Percentiles rank a stretch among this genome's conserved stretches.
These are phyloP conservation scores for Fistularia commersonii DNA, from an alignment of 2,797 vertebrate genomes.

Conservation along the genomic window DNA sequence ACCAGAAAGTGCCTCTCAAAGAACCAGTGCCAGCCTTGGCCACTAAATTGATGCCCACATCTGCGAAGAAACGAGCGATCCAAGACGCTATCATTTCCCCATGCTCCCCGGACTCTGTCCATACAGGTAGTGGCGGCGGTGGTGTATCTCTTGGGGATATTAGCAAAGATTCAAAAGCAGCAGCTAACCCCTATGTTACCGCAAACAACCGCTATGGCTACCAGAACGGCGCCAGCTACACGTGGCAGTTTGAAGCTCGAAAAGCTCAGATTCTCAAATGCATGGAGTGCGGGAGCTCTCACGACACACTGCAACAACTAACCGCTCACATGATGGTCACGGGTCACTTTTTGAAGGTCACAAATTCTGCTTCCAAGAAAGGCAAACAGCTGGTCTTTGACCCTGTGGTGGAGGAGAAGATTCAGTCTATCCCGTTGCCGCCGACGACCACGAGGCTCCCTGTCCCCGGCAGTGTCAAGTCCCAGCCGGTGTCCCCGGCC, in stretches of 20 bases:
- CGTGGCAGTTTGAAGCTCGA: conserved; percentile 98
- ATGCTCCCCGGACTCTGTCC: conserved; percentile 90
- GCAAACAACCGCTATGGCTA: conserved; percentile 99
- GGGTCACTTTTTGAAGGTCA: conserved; percentile 97
- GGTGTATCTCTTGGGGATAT: conserved; percentile 75
- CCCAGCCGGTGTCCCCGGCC: conserved; percentile 87
- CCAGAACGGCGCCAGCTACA: conserved; percentile 99
- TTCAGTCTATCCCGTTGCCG: conserved; percentile 96
- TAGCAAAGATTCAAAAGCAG: conserved; percentile 87
- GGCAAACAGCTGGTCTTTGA: conserved; percentile 97
- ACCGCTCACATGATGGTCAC: conserved; percentile 99
- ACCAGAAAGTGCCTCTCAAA: conserved; percentile 99
- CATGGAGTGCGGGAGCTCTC: conserved; percentile 99
- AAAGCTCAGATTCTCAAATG: conserved; percentile 99
- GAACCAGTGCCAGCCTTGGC: conserved; percentile 97
- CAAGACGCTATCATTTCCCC: conserved; percentile 89
- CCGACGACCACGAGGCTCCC: conserved; percentile 92
- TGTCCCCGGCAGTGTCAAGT: conserved; percentile 82
- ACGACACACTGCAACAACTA: conserved; percentile 97
- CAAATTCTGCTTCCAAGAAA: conserved; percentile 97
- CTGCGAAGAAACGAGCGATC: conserved; percentile 92
- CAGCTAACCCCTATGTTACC: conserved; percentile 92
- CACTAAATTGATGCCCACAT: conserved; percentile 86
- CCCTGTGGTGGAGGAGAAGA: conserved; percentile 93
- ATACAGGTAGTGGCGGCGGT: conserved; percentile 67